These are phyloP conservation scores for Turritopsis rubra DNA, from an alignment of 30 jellyfish, hydroid and myxozoan genomes.

Conservation along the genomic window DNA sequence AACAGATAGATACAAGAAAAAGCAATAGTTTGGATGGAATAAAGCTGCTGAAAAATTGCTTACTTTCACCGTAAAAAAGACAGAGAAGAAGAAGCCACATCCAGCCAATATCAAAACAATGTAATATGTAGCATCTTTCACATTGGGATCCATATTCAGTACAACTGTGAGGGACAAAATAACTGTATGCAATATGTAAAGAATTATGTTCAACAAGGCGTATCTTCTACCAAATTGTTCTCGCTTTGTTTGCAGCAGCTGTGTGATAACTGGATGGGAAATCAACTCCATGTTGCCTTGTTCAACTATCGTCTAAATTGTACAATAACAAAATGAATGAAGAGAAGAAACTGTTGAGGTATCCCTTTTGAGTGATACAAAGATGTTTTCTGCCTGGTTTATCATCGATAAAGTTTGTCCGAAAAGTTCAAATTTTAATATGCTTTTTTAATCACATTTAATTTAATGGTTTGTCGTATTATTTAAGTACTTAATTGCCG, in stretches of 20 bases:
- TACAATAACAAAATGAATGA: no score
- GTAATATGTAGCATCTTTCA: not conserved
- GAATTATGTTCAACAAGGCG: not conserved
- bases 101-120: not conserved
- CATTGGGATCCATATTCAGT: not conserved
- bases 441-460: no score
- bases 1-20: no score
- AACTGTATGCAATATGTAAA: not conserved
- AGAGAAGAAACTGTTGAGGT: no score
- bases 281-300: not conserved
- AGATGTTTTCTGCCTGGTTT: no score
- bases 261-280: not conserved
- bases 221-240: not conserved
- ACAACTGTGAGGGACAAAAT: not conserved
- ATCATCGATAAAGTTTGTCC: no score
- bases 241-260: not conserved
- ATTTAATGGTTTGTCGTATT: no score
- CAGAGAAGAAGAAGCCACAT: not conserved
- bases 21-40: no score
- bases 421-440: no score
- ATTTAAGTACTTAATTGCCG: no score
- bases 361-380: no score
- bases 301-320: constrained; percentile 10
- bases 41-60: no score
- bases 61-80: not conserved